Evolutionary conservation across 2,113 vertebrate species (phyloP).

Genomic region (Nothoprocta perdicaria): DNA sequence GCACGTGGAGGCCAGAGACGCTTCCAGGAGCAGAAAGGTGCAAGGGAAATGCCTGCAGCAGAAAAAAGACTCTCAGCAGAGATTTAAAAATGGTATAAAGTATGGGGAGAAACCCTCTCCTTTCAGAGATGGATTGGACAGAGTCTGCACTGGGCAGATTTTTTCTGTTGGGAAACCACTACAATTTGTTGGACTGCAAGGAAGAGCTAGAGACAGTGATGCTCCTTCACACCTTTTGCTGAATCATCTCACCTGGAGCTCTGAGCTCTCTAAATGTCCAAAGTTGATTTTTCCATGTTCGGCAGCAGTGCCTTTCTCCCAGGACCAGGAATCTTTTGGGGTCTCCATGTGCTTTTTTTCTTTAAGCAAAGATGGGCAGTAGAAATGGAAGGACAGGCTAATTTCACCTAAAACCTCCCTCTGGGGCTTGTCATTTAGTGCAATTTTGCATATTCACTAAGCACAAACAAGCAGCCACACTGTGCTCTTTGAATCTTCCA

Average conservation of each 20-base stretch:
- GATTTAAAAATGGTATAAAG: not conserved
- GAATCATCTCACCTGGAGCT: not conserved
- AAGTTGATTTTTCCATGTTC: not conserved
- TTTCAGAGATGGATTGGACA: not conserved
- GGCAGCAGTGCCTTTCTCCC: not conserved
- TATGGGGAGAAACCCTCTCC: not conserved
- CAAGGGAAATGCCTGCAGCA: not conserved
- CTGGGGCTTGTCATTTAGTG: not conserved
- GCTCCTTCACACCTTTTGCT: not conserved
- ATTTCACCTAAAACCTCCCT: not conserved
- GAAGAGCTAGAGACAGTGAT: not conserved
- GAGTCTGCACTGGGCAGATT: not conserved
- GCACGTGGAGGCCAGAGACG: not conserved
- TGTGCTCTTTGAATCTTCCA: not conserved
- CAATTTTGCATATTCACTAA: not conserved
- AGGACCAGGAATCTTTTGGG: not conserved
- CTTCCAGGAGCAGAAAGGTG: not conserved
- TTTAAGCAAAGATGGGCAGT: not conserved
- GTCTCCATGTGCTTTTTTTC: not conserved
- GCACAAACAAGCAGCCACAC: not conserved
- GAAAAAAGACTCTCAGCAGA: not conserved
- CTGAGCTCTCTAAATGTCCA: not conserved
- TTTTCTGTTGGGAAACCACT: not conserved
- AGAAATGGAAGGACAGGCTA: not conserved
- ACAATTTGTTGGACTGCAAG: not conserved